Base-by-base conservation (phyloP, 2,888 invertebrate species). In the Diabrotica balteata region DNA sequence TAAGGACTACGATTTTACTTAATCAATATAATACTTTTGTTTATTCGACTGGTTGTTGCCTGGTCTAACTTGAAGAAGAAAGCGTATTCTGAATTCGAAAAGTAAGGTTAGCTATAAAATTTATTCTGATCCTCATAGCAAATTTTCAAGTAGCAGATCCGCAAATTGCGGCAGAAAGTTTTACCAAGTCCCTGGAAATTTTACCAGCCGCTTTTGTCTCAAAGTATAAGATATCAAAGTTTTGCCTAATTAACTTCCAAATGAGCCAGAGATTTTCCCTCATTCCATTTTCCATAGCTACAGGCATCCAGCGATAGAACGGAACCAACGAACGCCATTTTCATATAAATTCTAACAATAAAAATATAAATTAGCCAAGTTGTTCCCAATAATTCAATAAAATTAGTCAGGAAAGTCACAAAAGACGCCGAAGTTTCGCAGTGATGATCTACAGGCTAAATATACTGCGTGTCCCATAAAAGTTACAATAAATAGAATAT, bases 181-280 rank as follows among this genome's bases (percentile, higher is more conserved):
- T 80, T 77, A 75, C 74, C 72, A 69, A 75, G 72, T 72, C 75
- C 73, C 71, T 73, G 76, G 76, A 76, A 80, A 79, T 80, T 80
- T 80, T 80, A 80, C 80, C 79, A 79, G 75, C 75, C 73, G 75
- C 76, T 77, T 57, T 77, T 77, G 73, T 77, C 76, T 71, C 76
- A 71, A 75, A 77, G 76, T 76, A 76, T 76, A 78, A 81, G 78
- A 79, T 80, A 81, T 80, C 80, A 79, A 80, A 81, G 78, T 81
- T 80, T 80, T 79, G 79, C 78, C 80, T 81, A 81, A 81, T 81
- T 81, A 81, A 81, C 80, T 81, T 78, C 78, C 79, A 80, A 80
- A 80, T 81, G 80, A 80, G 79, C 74, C 78, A 73, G 75, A 75
- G 78, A 79, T 76, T 69, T 65, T 42, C 75, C 76, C 55, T 72